These are phyloP conservation scores for Automeris io DNA, from an alignment of 2,888 invertebrate species.

Conservation along the genomic window DNA sequence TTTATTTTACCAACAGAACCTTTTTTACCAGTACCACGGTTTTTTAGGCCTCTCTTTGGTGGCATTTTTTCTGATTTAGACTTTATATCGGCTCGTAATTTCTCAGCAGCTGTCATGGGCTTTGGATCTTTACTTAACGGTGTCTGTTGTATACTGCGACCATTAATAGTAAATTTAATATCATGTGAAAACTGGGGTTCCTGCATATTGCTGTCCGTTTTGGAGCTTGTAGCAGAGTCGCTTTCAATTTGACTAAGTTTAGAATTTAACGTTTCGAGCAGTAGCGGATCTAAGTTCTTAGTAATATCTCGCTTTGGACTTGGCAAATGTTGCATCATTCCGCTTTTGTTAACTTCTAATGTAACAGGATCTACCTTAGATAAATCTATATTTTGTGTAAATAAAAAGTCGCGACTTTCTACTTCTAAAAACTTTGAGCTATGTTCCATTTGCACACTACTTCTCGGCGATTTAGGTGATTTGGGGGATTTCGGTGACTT, in stretches of 20 bases:
- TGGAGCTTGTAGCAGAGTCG: conserved; percentile 85
- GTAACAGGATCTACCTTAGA: conserved; percentile 85
- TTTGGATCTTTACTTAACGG: conserved; percentile 61
- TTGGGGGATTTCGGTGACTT: conserved; percentile 77
- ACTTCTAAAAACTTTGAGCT: conserved; percentile 68
- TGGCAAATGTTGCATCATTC: conserved; percentile 78
- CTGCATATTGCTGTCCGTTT: conserved; percentile 81
- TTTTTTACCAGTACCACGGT: conserved; percentile 77
- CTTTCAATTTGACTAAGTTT: conserved; percentile 87
- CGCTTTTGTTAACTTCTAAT: conserved; percentile 81
- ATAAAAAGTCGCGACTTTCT: conserved; percentile 79
- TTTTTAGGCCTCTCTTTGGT: conserved; percentile 79
- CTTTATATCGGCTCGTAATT: conserved; percentile 71
- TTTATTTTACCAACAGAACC: conserved; percentile 77
- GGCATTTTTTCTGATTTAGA: conserved; percentile 79
- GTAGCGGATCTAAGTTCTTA: conserved; percentile 80
- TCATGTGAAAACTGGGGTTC: conserved; percentile 75
- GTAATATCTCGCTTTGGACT: conserved; percentile 85
- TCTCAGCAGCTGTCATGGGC: conserved; percentile 65
- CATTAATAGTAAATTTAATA: conserved; percentile 72
- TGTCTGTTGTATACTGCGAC: conserved; percentile 56
- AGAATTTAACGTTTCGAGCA: conserved; percentile 82
- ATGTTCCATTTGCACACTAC: conserved; percentile 49
- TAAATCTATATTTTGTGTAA: conserved; percentile 85
- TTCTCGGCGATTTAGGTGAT: conserved; percentile 74